Evolutionary conservation across 2,888 invertebrate species (phyloP).

Genomic region (Euphydryas editha): DNA sequence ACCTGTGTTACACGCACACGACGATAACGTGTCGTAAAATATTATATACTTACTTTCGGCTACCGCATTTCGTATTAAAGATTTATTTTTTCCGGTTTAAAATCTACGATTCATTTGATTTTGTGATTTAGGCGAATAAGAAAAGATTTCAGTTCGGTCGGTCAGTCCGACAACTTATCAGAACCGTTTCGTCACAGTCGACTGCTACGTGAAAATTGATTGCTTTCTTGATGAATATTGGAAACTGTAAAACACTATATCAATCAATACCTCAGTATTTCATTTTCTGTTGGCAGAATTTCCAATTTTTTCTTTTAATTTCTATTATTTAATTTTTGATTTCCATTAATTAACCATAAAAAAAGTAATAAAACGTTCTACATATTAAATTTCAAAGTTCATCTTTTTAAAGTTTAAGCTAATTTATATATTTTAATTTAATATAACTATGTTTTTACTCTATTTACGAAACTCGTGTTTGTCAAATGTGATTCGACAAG

Average conservation of each 20-base stretch:
- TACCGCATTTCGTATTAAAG: slow-evolving; percentile 37
- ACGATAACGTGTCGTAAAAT: slow-evolving; percentile 41
- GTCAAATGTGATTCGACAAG: slow-evolving; percentile 10
- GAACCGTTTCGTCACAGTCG: slow-evolving; percentile 21
- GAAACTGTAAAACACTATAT: slow-evolving; percentile 9
- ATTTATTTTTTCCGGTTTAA: slow-evolving; percentile 39
- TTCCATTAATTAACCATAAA: too few species aligned
- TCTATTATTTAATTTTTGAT: too few species aligned
- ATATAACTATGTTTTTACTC: neutral
- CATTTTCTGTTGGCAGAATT: neutral
- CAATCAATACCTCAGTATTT: slow-evolving; percentile 1
- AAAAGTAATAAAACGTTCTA: too few species aligned
- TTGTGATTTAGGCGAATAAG: slow-evolving; percentile 16
- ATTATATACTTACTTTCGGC: slow-evolving; percentile 36
- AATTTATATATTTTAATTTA: neutral
- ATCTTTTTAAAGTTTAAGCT: neutral
- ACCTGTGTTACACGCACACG: slow-evolving; percentile 42
- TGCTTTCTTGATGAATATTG: slow-evolving; percentile 18
- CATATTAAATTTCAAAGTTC: too few species aligned
- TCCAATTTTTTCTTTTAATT: too few species aligned
- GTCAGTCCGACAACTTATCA: slow-evolving; percentile 18
- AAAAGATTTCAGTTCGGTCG: neutral
- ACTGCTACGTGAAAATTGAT: slow-evolving; percentile 21
- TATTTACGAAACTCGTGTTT: neutral
- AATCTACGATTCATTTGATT: slow-evolving; percentile 25